phyloP scores from a whole-genome alignment of 2,797 vertebrate species.

The Myiotriccus ornatus region DNA sequence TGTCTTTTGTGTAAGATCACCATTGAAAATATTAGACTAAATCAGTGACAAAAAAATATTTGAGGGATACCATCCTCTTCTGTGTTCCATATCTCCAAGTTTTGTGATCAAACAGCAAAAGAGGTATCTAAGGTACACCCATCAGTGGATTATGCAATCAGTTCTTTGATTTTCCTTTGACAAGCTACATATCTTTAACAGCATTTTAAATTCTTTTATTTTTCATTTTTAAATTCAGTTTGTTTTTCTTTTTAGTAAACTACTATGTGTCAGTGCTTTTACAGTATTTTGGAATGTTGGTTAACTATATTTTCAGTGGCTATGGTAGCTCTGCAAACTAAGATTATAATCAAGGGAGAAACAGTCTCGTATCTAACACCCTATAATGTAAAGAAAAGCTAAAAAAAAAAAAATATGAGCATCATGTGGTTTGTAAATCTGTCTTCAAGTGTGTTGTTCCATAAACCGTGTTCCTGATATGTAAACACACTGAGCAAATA shows the following conservation, averaged over 20 bases:
- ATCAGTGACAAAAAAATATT: not conserved
- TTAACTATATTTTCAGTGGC: not conserved
- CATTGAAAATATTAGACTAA: not conserved
- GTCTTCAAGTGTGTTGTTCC: not conserved
- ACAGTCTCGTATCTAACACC: not conserved
- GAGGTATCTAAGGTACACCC: not conserved
- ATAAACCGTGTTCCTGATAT: not conserved
- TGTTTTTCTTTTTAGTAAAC: not conserved
- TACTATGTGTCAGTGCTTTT: not conserved
- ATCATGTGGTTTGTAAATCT: not conserved
- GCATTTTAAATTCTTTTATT: not conserved
- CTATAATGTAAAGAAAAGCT: not conserved
- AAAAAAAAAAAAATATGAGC: not conserved
- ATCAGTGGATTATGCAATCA: not conserved
- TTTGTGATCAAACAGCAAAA: not conserved
- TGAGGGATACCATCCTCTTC: not conserved
- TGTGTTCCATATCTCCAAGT: not conserved
- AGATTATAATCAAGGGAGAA: not conserved
- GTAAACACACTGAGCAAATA: not conserved
- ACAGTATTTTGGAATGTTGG: not conserved
- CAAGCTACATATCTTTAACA: not conserved
- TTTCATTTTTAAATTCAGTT: not conserved
- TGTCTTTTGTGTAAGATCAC: not conserved
- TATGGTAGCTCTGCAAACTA: not conserved
- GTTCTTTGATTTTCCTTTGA: not conserved